These are phyloP conservation scores for Eudorcas thomsonii DNA, from an alignment of 2,113 vertebrate species.

Conservation along the genomic window DNA sequence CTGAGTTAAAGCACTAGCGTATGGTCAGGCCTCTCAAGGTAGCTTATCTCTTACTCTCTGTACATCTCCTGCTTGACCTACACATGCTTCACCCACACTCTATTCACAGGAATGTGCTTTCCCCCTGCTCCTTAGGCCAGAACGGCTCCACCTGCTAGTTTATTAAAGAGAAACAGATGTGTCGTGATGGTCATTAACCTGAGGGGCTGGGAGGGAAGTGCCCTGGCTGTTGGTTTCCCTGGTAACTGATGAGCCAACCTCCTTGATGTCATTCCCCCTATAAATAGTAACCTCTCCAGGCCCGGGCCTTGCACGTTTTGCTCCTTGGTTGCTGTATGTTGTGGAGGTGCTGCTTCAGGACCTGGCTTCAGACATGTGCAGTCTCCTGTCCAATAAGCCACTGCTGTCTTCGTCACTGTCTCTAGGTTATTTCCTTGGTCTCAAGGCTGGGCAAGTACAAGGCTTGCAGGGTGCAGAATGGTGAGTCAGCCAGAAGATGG, in stretches of 20 bases:
- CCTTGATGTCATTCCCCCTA: neutral
- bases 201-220: neutral
- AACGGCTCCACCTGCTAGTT: neutral
- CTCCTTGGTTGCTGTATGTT: rapidly evolving
- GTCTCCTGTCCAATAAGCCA: neutral
- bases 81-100: neutral
- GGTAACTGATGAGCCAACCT: neutral
- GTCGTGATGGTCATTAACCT: neutral
- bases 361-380: neutral
- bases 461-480: neutral
- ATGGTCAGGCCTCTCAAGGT: neutral
- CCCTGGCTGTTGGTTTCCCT: neutral
- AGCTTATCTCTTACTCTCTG: neutral
- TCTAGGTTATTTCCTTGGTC: neutral
- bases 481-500: neutral
- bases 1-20: neutral
- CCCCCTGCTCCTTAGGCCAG: neutral
- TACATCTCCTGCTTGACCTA: neutral
- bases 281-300: neutral
- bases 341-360: neutral
- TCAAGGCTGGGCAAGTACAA: neutral
- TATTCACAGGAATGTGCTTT: neutral
- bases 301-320: rapidly evolving
- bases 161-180: neutral
- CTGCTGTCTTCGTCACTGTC: neutral